A percentile compares a stretch with the other conserved stretches of the same genome.
Conservation (phyloP, 2,113 vertebrate species). For the Nibea albiflora region DNA sequence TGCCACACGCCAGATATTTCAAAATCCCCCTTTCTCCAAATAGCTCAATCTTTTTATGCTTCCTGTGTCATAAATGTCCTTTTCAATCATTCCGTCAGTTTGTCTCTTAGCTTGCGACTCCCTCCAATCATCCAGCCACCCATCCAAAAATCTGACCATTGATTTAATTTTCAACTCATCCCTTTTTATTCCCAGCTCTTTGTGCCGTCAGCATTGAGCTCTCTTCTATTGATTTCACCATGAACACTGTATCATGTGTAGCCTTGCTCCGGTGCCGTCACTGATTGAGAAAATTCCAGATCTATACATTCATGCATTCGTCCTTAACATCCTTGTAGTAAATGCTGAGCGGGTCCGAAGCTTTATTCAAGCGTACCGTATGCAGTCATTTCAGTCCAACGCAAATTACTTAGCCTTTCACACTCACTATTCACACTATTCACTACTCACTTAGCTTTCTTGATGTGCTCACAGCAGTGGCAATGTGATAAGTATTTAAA, state of each 20-base stretch:
- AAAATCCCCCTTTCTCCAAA: constrained; percentile 6
- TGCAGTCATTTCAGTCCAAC: constrained; percentile 30
- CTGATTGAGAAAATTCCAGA: constrained; percentile 4
- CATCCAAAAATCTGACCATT: constrained; percentile 24
- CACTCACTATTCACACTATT: constrained; percentile 31
- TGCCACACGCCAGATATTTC: not conserved
- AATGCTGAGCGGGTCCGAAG: not conserved
- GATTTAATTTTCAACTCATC: constrained; percentile 29
- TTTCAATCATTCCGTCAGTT: not conserved
- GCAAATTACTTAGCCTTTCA: constrained; percentile 34
- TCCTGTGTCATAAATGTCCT: constrained; percentile 10
- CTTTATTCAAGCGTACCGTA: not conserved
- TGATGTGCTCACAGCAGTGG: constrained; percentile 23
- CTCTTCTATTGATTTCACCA: constrained; percentile 16
- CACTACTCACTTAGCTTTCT: constrained; percentile 19
- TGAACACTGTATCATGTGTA: not conserved
- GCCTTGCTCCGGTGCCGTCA: not conserved
- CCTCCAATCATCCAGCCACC: constrained; percentile 29
- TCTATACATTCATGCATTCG: constrained; percentile 2
- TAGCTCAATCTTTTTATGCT: constrained; percentile 3
- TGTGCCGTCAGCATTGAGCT: not conserved
- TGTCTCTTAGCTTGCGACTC: constrained; percentile 21
- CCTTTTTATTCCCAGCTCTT: not conserved
- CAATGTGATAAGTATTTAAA: not conserved
- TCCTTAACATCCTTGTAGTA: not conserved